phyloP scores from a whole-genome alignment of 2,888 invertebrate species.

The Octodonta nipae region DNA sequence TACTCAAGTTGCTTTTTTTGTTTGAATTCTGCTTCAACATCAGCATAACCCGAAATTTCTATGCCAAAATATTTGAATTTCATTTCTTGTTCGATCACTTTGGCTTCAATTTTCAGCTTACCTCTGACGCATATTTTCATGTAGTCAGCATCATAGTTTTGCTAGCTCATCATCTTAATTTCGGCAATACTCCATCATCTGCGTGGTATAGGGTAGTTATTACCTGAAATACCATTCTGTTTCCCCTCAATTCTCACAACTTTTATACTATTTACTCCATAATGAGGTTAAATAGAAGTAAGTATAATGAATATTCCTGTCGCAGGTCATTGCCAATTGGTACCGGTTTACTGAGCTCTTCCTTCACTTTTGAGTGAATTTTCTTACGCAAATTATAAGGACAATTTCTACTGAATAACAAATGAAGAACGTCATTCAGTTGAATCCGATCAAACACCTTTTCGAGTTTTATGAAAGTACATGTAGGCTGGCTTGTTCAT shows the following conservation, averaged over 20 bases:
- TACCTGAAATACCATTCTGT: background rate
- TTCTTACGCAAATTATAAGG: background rate
- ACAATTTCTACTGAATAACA: no score
- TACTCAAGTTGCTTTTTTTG: background rate
- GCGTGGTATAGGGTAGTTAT: background rate
- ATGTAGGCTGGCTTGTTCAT: no score
- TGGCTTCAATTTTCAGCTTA: background rate
- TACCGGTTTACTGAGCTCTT: background rate
- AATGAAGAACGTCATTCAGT: no score
- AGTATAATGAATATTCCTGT: background rate
- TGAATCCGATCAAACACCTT: no score
- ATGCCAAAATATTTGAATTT: background rate
- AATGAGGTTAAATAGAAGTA: background rate
- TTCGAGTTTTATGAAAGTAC: no score
- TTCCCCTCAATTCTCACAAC: background rate
- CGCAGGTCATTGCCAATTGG: background rate
- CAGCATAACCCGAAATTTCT: no score
- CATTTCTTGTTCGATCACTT: background rate
- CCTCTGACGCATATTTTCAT: background rate
- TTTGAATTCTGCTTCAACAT: no score
- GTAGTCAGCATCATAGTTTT: no score
- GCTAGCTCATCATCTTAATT: background rate
- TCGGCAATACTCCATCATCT: background rate
- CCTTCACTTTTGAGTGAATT: background rate
- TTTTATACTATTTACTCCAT: background rate